These are phyloP conservation scores for Drosophila arizonae DNA, from an alignment of 1,140 invertebrate species.

Conservation along the genomic window DNA sequence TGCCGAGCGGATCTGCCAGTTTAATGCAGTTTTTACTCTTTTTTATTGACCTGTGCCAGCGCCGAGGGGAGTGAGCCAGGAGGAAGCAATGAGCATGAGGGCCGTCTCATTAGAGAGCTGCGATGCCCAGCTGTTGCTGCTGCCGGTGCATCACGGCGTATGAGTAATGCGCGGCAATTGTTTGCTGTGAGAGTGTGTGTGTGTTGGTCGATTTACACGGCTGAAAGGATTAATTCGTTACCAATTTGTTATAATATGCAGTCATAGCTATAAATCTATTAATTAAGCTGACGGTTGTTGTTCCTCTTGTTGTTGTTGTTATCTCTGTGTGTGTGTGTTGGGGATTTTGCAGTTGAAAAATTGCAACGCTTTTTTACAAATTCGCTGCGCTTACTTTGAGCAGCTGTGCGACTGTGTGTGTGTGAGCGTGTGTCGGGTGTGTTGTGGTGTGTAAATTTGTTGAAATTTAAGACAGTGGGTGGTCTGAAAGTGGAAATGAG, in stretches of 20 bases:
- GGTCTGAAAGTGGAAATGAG: conserved; percentile 67
- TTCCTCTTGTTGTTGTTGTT: conserved; percentile 5
- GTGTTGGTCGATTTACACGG: conserved; percentile 61
- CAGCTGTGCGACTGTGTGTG: conserved; percentile 27
- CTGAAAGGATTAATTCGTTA: conserved; percentile 80
- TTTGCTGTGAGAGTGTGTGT: conserved; percentile 4
- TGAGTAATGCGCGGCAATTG: conserved; percentile 56
- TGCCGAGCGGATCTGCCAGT: neutral
- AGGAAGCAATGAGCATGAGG: conserved; percentile 1
- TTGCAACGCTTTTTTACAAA: conserved; percentile 54
- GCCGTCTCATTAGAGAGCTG: conserved; percentile 58
- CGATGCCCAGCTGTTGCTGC: conserved; percentile 10
- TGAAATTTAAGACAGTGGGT: conserved; percentile 77
- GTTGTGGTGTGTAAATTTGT: conserved; percentile 62
- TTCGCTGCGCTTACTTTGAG: conserved; percentile 48
- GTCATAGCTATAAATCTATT: conserved; percentile 78
- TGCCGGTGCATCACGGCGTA: conserved; percentile 60
- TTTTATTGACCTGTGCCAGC: conserved; percentile 65
- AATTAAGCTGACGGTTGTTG: conserved; percentile 76
- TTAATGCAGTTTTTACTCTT: conserved; percentile 72
- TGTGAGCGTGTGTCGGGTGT: conserved; percentile 5
- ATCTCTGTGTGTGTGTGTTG: conserved; percentile 4
- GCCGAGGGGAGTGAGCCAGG: neutral
- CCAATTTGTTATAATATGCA: conserved; percentile 75
- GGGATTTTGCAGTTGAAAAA: conserved; percentile 55